phyloP scores from a whole-genome alignment of 2,888 invertebrate species.

The Diplolepis rosae region DNA sequence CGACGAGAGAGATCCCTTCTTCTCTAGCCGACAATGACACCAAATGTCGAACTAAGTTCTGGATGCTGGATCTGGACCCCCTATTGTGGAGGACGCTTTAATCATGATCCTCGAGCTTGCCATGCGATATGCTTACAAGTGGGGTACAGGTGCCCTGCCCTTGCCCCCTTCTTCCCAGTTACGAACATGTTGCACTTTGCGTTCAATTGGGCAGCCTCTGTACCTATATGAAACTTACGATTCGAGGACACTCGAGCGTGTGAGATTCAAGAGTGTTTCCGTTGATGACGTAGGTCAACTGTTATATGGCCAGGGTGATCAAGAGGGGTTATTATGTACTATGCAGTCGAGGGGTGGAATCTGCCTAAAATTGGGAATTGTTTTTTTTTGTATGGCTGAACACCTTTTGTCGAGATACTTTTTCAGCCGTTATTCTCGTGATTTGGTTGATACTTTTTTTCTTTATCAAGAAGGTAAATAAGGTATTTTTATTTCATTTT shows the following conservation, averaged over 20 bases:
- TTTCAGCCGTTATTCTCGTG: too few species aligned
- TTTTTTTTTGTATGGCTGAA: not conserved
- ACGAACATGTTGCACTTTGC: conserved; percentile 67
- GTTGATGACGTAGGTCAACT: not conserved
- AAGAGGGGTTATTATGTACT: not conserved
- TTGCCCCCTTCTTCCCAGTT: conserved; percentile 26
- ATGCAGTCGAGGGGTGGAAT: not conserved
- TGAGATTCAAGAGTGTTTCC: conserved; percentile 8
- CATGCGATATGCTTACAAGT: conserved; percentile 48
- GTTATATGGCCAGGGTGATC: not conserved
- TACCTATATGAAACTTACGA: not conserved
- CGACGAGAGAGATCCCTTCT: conserved; percentile 50
- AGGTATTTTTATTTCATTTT: too few species aligned
- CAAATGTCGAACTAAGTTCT: conserved; percentile 65
- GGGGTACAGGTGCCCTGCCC: conserved; percentile 52
- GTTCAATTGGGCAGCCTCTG: conserved; percentile 56
- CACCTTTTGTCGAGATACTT: not conserved
- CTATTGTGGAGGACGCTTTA: conserved; percentile 57
- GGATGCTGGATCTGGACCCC: conserved; percentile 37
- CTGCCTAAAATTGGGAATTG: not conserved
- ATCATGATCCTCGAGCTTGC: conserved; percentile 53
- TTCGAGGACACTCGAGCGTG: conserved; percentile 27
- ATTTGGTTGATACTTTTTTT: too few species aligned
- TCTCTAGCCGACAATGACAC: conserved; percentile 64
- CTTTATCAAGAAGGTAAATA: too few species aligned